phyloP scores from a whole-genome alignment of 2,797 vertebrate genomes.

The Trematomus bernacchii region DNA sequence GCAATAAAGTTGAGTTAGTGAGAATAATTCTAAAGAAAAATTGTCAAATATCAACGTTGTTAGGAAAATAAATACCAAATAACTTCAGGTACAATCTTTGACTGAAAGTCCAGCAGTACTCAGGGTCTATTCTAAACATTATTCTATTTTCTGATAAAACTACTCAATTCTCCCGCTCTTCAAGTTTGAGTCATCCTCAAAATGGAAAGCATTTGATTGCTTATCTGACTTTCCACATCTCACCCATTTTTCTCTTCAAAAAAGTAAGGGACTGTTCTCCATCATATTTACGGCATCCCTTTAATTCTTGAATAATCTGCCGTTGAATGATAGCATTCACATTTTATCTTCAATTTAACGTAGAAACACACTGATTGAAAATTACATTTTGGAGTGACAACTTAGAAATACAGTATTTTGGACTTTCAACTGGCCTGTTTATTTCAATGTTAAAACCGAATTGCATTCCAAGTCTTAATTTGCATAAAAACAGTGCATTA shows the following conservation, averaged over 20 bases:
- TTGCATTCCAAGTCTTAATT: constrained; percentile 12
- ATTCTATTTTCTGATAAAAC: constrained; percentile 77
- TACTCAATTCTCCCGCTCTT: constrained; percentile 21
- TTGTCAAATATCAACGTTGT: constrained; percentile 16
- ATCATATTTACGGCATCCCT: too few relatives aligned
- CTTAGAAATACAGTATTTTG: neutral
- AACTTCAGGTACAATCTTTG: constrained; percentile 37
- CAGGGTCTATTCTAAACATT: constrained; percentile 16
- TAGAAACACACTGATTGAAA: neutral
- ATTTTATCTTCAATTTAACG: neutral
- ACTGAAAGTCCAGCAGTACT: constrained; percentile 23
- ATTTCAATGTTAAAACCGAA: constrained; percentile 24
- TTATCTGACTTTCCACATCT: constrained; percentile 61
- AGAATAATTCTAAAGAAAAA: constrained; percentile 32
- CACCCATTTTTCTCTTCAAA: too few relatives aligned
- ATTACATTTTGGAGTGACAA: neutral
- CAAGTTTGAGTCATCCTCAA: constrained; percentile 46
- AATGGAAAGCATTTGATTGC: constrained; percentile 55
- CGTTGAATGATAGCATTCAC: neutral
- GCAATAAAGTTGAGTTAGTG: constrained; percentile 10
- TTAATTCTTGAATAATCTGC: too few relatives aligned
- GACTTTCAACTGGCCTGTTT: neutral
- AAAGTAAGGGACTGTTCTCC: too few relatives aligned
- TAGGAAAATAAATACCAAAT: neutral
- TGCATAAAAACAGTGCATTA: constrained; percentile 29